Evolutionary conservation across 2,888 invertebrate species (phyloP).

Genomic region (Scotopteryx bipunctaria): DNA sequence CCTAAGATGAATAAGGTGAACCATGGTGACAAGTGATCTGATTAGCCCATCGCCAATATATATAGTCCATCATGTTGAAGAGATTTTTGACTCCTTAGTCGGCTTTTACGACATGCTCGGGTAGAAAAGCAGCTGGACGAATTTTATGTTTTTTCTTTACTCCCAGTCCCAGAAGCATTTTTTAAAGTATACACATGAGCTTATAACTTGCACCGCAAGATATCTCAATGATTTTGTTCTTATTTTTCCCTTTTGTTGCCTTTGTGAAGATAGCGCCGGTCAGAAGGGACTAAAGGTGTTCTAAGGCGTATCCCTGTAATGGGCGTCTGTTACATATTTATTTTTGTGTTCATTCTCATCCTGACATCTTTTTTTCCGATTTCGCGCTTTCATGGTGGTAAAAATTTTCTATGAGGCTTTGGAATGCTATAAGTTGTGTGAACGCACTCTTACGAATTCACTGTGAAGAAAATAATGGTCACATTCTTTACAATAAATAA

Average conservation of each 20-base stretch:
- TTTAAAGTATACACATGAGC: too few relatives aligned
- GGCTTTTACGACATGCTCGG: not conserved
- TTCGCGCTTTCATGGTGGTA: constrained; percentile 77
- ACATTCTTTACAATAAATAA: too few relatives aligned
- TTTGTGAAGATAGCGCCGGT: constrained; percentile 82
- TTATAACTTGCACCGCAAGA: constrained; percentile 41
- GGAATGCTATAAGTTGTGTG: constrained; percentile 19
- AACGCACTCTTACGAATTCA: constrained; percentile 4
- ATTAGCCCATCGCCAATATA: too few relatives aligned
- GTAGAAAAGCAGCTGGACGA: too few relatives aligned
- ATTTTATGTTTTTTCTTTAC: too few relatives aligned
- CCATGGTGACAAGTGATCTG: too few relatives aligned
- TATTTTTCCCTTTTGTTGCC: constrained; percentile 76
- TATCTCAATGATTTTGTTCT: constrained; percentile 60
- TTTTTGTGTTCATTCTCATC: constrained; percentile 80
- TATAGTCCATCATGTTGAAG: too few relatives aligned
- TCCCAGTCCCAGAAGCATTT: too few relatives aligned
- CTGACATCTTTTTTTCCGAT: constrained; percentile 71
- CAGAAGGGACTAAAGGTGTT: constrained; percentile 75
- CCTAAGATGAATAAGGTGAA: too few relatives aligned
- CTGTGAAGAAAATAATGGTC: constrained; percentile 7
- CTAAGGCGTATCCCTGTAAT: constrained; percentile 73
- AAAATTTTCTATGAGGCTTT: constrained; percentile 23
- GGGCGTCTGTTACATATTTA: constrained; percentile 79
- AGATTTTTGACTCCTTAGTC: not conserved